A percentile compares a stretch with the other conserved stretches of the same genome.
Conservation (phyloP, 2,888 invertebrate species). For the Odontothrips loti region DNA sequence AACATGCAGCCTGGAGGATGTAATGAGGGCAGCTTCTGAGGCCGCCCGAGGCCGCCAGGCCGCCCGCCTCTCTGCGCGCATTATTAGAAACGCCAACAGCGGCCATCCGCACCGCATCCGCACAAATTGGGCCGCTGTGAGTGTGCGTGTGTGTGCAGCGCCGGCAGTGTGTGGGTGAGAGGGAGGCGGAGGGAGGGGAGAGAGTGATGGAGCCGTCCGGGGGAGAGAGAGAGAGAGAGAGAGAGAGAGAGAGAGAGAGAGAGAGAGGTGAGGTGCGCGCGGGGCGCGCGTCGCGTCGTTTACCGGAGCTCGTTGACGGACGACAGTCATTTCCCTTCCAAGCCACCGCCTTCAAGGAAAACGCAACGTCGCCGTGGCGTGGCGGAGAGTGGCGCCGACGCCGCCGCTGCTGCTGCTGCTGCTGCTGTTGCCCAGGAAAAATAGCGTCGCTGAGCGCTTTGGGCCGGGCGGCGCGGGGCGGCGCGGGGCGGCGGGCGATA, state of each 20-base stretch:
- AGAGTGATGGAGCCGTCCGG: background rate
- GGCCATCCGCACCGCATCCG: background rate
- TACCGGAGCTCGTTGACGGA: constrained; percentile 15
- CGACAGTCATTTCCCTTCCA: background rate
- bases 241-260: background rate
- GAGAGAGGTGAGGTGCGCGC: background rate
- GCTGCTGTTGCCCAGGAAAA: background rate
- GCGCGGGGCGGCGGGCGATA: too few relatives aligned
- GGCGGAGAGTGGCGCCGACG: background rate
- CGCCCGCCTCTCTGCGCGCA: background rate
- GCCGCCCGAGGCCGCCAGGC: background rate
- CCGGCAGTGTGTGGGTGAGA: too few relatives aligned
- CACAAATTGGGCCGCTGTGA: background rate
- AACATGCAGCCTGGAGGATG: background rate
- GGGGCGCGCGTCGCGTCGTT: background rate
- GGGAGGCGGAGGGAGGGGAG: too few relatives aligned
- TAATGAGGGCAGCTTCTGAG: background rate
- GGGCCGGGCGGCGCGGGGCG: too few relatives aligned
- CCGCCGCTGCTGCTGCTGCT: too few relatives aligned
- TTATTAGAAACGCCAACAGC: background rate
- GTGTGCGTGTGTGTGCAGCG: too few relatives aligned
- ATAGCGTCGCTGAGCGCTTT: background rate
- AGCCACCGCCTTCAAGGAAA: background rate
- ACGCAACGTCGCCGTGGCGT: background rate
- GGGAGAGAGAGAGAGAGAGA: background rate